These are phyloP conservation scores for Hydrozoanthus tunicans DNA, from an alignment of 64 coral and sea anemone species.

Conservation along the genomic window DNA sequence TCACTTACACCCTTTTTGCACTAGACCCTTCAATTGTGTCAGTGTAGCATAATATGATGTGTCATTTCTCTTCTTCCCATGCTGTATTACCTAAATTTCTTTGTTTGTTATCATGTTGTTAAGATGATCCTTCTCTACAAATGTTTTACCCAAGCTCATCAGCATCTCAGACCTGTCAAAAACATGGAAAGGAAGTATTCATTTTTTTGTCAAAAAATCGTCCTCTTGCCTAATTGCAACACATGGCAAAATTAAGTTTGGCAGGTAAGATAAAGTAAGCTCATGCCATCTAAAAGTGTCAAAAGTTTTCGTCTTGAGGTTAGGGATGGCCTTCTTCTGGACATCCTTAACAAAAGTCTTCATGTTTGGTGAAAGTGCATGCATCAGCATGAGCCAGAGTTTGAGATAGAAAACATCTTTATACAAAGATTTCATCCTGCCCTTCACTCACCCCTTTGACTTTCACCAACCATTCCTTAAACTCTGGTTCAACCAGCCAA, in stretches of 20 bases:
- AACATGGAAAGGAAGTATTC: conserved; percentile 11
- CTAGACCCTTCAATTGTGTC: too few species aligned
- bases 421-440: too few species aligned
- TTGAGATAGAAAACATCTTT: too few species aligned
- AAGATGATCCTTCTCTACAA: conserved; percentile 4
- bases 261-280: background rate
- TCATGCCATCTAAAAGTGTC: background rate
- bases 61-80: too few species aligned
- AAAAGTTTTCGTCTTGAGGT: background rate
- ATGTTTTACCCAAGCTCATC: conserved; percentile 6
- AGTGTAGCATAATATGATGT: too few species aligned
- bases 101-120: background rate
- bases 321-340: background rate
- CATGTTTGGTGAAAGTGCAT: background rate
- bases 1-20: too few species aligned
- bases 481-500: too few species aligned
- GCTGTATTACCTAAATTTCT: background rate
- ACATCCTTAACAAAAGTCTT: background rate
- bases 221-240: background rate
- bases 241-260: background rate
- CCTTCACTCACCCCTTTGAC: too few species aligned
- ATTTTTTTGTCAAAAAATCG: background rate
- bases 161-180: background rate
- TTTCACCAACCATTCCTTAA: too few species aligned
- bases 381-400: too few species aligned